A percentile compares a stretch with the other conserved stretches of the same genome.
Evolutionary conservation across 2,113 vertebrate genomes (phyloP).

Genomic region (Tachysurus vachellii): DNA sequence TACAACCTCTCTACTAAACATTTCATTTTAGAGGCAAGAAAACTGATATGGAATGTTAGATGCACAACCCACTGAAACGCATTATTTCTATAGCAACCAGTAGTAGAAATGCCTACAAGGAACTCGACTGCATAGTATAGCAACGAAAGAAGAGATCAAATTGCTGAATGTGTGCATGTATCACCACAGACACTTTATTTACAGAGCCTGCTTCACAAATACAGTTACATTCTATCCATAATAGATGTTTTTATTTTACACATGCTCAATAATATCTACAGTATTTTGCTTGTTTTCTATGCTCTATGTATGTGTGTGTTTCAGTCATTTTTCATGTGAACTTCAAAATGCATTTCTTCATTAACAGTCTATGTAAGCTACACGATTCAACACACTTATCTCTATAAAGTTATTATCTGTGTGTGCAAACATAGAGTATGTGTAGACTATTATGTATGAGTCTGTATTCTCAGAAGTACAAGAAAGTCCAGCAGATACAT

Average conservation of each 20-base stretch:
- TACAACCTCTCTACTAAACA: too few species aligned
- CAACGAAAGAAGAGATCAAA: too few species aligned
- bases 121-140: too few species aligned
- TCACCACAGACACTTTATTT: not conserved
- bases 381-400: not conserved
- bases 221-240: not conserved
- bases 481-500: constrained; percentile 71
- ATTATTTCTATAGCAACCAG: too few species aligned
- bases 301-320: not conserved
- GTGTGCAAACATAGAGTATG: constrained; percentile 18
- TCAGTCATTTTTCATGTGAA: not conserved
- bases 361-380: not conserved
- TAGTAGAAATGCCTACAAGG: too few species aligned
- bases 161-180: too few species aligned
- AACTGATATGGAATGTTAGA: too few species aligned
- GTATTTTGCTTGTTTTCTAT: not conserved
- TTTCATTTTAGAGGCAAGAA: too few species aligned
- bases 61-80: too few species aligned
- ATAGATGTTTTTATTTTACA: not conserved
- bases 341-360: not conserved
- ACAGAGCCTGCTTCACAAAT: not conserved
- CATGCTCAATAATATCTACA: not conserved
- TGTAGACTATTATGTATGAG: constrained; percentile 11
- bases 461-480: constrained; percentile 57
- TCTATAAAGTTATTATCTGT: constrained; percentile 16